Conservation (phyloP, 2,113 vertebrate genomes). For the Zapornia atra region DNA sequence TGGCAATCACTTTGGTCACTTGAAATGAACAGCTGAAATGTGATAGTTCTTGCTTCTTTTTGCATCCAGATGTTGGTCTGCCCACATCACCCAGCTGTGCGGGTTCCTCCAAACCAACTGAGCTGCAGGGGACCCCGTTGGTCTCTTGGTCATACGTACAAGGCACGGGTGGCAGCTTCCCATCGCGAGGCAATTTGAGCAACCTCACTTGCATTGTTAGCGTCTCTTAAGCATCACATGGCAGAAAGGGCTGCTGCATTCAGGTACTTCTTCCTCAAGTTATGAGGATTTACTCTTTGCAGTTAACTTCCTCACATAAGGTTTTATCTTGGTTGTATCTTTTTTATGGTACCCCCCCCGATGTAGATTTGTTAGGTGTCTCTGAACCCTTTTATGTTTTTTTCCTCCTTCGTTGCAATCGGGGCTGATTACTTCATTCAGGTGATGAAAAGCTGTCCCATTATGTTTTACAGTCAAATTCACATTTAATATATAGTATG, state of each 20-base stretch:
- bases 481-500: neutral
- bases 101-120: neutral
- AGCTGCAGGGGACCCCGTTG: neutral
- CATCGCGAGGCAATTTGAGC: fast-evolving
- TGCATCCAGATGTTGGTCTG: neutral
- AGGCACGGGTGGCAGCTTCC: neutral
- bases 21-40: neutral
- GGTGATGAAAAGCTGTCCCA: neutral
- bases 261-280: neutral
- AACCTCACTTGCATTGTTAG: neutral
- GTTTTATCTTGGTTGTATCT: constrained; percentile 40
- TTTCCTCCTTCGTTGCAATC: neutral
- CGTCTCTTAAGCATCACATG: neutral
- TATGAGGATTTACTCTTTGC: neutral
- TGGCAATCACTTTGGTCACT: neutral
- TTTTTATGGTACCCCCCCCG: constrained; percentile 37
- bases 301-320: constrained; percentile 37
- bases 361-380: constrained; percentile 2
- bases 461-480: constrained; percentile 2
- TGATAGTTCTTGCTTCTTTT: neutral
- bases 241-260: neutral
- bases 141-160: fast-evolving
- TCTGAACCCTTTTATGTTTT: neutral
- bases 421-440: neutral
- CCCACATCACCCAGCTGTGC: neutral